Base-by-base conservation (phyloP, 2,797 vertebrate species). In the Echeneis naucrates region DNA sequence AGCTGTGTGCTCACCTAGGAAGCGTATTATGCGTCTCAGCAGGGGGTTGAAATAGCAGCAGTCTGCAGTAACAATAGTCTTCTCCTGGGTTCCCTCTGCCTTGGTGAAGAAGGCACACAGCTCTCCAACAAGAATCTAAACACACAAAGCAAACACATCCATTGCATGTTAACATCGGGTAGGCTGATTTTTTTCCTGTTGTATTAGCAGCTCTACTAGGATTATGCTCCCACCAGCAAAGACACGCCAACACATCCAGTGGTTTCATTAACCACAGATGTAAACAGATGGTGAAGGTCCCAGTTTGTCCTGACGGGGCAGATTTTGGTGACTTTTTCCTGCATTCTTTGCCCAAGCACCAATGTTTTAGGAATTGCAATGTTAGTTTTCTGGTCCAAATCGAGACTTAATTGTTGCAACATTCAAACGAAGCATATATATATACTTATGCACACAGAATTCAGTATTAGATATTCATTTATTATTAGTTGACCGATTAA, bases 31-130 rank as follows among this genome's bases (percentile, higher is more conserved):
- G 71, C 96, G 94, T 33, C 96, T 92, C 55, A 97, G 93, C 0
- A 96, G 90, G 26, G 96, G 95, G 73, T 95, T 96, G 90, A 96
- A 96, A 87, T 95, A 96, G 87, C 96, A 97, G 92, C 96, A 97
- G 81, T 95, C 95, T 48, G 95, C 95, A 0, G 95, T 96, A 55
- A 96, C 89, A 0, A 96, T 97, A 65, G 95, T 96, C 81, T 93
- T 95, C 88, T 96, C 96, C 62, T 92, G 89, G 1, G 78, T 85
- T 73, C 92, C 80, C 4, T 93, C 93, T 0, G 93, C 82, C 30
- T 95, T 94, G 73, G 93, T 92, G 63, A 96, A 94, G 85, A 95
- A 96, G 2, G 90, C 92, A 0, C 94, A 93, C 83, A 97, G 81
- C 81, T 97, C 96, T 13, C 96, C 96, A 5, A 93, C 72, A 45